Evolutionary conservation across 2,888 invertebrate genomes (phyloP), one percentile per base, ranked within the genome.

Genomic region (Pandemis corylana): DNA sequence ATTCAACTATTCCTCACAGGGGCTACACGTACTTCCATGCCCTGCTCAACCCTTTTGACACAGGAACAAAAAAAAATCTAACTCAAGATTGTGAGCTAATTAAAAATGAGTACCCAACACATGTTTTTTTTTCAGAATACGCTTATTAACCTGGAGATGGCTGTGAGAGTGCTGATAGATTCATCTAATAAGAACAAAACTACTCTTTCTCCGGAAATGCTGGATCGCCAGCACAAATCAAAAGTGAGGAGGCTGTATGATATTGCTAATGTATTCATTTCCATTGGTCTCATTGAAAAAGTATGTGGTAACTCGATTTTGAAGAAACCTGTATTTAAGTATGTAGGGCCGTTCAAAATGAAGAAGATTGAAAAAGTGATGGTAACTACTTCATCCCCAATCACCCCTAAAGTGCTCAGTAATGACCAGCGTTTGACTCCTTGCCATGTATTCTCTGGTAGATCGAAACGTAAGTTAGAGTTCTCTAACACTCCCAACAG

Each of bases 201-300:
- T 36, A 89, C 90, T 73, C 87, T 95, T 53, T 95, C 95, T 36
- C 94, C 93, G 0, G 93, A 95, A 80, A 94, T 94, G 80, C 88
- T 89, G 77, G 95, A 94, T 78, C 94, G 95, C 36, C 95, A 95
- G 81, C 95, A 95, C 88, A 94, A 96, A 92, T 96, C 96, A 46
- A 96, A 96, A 93, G 96, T 96, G 77, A 95, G 97, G 76, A 94
- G 97, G 78, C 93, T 97, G 46, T 97, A 97, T 89, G 97, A 97
- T 87, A 97, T 97, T 81, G 97, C 97, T 76, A 97, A 97, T 89
- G 96, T 97, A 79, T 95, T 97, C 81, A 96, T 96, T 79, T 96
- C 97, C 76, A 95, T 97, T 86, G 96, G 96, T 80, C 95, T 97
- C 79, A 96, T 97, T 84, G 95, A 95, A 84, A 97, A 97, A 88